A percentile compares a stretch with the other conserved stretches of the same genome.
phyloP scores from a whole-genome alignment of 2,113 vertebrate species.

The Scolopax mira region DNA sequence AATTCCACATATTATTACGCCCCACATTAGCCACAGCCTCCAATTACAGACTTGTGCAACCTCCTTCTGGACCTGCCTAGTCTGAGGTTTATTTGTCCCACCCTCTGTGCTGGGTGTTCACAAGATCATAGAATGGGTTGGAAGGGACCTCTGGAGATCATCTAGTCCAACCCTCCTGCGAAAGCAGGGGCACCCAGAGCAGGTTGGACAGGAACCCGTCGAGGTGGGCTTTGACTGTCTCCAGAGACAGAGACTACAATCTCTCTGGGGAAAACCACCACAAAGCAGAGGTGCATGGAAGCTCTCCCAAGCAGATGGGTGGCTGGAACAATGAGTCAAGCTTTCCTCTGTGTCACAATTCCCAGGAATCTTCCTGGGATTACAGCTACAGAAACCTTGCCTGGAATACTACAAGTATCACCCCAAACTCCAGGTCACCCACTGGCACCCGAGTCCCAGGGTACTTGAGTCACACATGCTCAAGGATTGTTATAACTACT shows the following conservation, averaged over 20 bases:
- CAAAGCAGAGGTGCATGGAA: background rate
- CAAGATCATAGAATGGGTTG: background rate
- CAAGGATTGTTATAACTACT: accelerated
- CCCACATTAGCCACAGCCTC: accelerated
- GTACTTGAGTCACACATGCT: accelerated
- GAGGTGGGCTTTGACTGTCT: background rate
- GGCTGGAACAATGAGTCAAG: background rate
- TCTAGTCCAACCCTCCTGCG: background rate
- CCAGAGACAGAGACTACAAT: background rate
- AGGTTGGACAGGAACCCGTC: background rate
- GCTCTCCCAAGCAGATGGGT: background rate
- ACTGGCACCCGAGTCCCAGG: accelerated
- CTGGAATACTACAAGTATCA: background rate
- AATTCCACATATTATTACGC: background rate
- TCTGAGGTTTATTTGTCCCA: background rate
- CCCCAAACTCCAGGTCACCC: background rate
- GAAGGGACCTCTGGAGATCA: background rate
- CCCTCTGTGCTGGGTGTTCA: background rate
- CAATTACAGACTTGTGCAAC: too few species aligned
- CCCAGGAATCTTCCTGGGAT: background rate
- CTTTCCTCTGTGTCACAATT: background rate
- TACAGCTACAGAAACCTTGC: background rate
- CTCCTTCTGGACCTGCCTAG: background rate
- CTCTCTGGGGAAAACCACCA: background rate
- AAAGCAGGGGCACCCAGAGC: background rate